Base-by-base conservation (phyloP, 1,140 invertebrate genomes). In the Zaprionus ghesquierei region DNA sequence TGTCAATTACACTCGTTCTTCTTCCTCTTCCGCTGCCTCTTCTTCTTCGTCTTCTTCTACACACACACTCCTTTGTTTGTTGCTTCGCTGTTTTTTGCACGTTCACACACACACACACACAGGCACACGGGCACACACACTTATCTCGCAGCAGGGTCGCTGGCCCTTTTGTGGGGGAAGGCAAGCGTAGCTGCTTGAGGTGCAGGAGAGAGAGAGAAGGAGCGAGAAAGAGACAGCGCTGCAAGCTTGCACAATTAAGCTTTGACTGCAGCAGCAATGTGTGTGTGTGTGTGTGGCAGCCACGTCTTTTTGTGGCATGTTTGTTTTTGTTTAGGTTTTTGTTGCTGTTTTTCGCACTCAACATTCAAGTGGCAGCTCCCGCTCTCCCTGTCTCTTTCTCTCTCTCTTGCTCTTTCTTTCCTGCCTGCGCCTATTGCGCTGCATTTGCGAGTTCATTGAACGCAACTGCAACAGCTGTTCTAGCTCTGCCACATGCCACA, bases 1-100 rank as follows among this genome's bases (percentile, higher is more conserved):
- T 87, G 84, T 89, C 82, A 82, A 87, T 87, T 87, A 89, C 84
- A 87, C 41, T 46, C 41, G 8, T 10, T 20, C 41, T 75, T 41
- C 61, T 62, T 66, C 62, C 58, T 41, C 41, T 70, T 41, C 38
- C 25, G 18, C n/a, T 58, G 15, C 35, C 38, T 15, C 54, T 31
- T 9, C 5, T n/a, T 38, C 13, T 22, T 6, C 18, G 25, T 33
- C 59, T 49, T 56, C 12, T 60, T 35, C 38, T 63, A 25, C 5
- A 60, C 65, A 55, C 20, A 31, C 41, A 63, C 27, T 71, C 63
- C 55, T 75, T 78, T 53, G 50, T 15, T 27, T 27, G 41, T 6
- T 61, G 29, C 23, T 61, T 44, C 59, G 22, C 20, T 25, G n/a
- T 51, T 41, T 58, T 33, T 25, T 56, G 27, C 46, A 33, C 49